Evolutionary conservation across 2,888 invertebrate species (phyloP).

Genomic region (Nowickia ferox): DNA sequence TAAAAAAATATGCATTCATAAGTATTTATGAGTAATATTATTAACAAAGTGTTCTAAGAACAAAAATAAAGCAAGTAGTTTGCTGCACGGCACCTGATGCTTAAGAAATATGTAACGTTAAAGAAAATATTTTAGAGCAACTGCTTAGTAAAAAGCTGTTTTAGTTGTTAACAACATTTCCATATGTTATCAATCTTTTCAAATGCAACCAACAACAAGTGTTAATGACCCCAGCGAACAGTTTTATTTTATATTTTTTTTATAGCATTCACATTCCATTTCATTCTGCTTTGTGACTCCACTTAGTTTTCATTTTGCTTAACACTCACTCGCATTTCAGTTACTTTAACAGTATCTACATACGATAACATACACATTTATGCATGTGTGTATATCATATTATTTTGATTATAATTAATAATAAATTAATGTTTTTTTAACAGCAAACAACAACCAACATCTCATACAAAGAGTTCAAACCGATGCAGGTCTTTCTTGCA

Average conservation of each 20-base stretch:
- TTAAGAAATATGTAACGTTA: not conserved
- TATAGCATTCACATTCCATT: not conserved
- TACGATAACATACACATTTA: not conserved
- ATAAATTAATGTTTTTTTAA: conserved; percentile 1
- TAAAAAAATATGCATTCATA: too few relatives aligned
- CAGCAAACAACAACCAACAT: not conserved
- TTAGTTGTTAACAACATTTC: not conserved
- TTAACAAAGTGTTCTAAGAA: not conserved
- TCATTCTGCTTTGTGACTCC: not conserved
- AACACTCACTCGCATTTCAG: not conserved
- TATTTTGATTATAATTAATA: conserved; percentile 30
- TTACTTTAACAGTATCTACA: not conserved
- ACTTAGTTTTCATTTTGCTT: not conserved
- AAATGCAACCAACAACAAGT: not conserved
- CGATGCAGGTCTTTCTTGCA: not conserved
- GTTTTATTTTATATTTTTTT: not conserved
- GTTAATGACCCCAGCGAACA: conserved; percentile 50
- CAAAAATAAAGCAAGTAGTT: not conserved
- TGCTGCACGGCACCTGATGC: too few relatives aligned
- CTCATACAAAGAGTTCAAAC: conserved; percentile 15
- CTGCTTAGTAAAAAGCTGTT: not conserved
- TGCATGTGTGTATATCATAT: not conserved
- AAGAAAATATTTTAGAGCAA: not conserved
- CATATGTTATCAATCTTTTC: conserved; percentile 12
- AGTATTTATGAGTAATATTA: not conserved